Evolutionary conservation across 2,797 vertebrate species (phyloP).

Genomic region (Xiphophorus birchmanni): DNA sequence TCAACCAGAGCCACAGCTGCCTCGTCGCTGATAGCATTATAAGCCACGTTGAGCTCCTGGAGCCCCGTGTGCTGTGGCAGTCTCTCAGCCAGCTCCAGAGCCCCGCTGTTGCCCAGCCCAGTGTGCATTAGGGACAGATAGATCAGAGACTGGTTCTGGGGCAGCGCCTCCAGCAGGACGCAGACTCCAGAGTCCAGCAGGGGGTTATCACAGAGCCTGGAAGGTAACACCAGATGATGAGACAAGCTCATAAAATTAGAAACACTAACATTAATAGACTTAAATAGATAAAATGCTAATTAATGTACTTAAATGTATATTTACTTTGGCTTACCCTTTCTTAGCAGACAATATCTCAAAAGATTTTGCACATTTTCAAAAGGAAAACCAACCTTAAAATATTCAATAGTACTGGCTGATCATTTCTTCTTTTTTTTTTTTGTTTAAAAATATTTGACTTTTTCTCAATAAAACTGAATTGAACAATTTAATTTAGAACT

Average conservation of each 20-base stretch:
- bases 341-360: not conserved
- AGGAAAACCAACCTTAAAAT: too few relatives aligned
- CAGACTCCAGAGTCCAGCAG: conserved; percentile 82
- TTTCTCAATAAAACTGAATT: too few relatives aligned
- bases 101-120: conserved; percentile 82
- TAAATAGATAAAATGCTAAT: not conserved
- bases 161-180: conserved; percentile 84
- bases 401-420: too few relatives aligned
- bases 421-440: too few relatives aligned
- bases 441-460: too few relatives aligned
- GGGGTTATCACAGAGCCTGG: conserved; percentile 85
- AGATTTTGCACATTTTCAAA: not conserved
- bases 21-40: conserved; percentile 89
- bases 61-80: conserved; percentile 82
- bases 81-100: conserved; percentile 79
- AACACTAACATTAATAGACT: not conserved
- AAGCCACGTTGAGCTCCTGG: conserved; percentile 92
- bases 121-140: conserved; percentile 92
- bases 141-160: conserved; percentile 83
- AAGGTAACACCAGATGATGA: conserved; percentile 1
- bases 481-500: too few relatives aligned
- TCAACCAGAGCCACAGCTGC: conserved; percentile 87
- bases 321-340: not conserved
- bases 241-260: not conserved
- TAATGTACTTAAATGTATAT: not conserved